A percentile compares a stretch with the other conserved stretches of the same genome.
These are phyloP conservation scores for Dolichotis patagonum DNA, from an alignment of 2,113 vertebrate genomes.

Conservation along the genomic window DNA sequence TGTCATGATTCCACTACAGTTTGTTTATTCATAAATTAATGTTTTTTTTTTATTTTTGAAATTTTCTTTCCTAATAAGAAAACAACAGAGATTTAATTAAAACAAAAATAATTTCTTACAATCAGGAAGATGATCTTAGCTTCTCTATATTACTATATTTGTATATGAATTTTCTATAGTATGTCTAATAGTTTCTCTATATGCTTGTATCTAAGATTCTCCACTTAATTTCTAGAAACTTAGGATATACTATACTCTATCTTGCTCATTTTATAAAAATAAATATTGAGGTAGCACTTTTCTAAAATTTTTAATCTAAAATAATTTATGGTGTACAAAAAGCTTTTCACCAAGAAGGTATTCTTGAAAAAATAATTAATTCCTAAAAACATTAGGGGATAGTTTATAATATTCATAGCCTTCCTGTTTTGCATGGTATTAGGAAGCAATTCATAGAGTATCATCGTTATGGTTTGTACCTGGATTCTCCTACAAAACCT, in stretches of 20 bases:
- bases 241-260: neutral
- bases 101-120: neutral
- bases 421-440: neutral
- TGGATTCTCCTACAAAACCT: no score
- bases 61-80: neutral
- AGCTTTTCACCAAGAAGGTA: neutral
- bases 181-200: neutral
- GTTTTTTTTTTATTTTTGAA: neutral
- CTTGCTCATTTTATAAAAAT: neutral
- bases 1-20: neutral
- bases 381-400: neutral
- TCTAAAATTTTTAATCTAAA: neutral
- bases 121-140: neutral
- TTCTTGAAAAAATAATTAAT: neutral
- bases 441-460: neutral
- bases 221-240: neutral
- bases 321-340: neutral
- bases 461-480: neutral
- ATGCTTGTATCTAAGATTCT: neutral
- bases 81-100: neutral
- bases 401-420: neutral
- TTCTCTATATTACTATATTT: neutral
- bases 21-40: neutral
- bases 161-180: no score
- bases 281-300: neutral